phyloP scores from a whole-genome alignment of 2,113 vertebrate species.

The Solenodon paradoxus region DNA sequence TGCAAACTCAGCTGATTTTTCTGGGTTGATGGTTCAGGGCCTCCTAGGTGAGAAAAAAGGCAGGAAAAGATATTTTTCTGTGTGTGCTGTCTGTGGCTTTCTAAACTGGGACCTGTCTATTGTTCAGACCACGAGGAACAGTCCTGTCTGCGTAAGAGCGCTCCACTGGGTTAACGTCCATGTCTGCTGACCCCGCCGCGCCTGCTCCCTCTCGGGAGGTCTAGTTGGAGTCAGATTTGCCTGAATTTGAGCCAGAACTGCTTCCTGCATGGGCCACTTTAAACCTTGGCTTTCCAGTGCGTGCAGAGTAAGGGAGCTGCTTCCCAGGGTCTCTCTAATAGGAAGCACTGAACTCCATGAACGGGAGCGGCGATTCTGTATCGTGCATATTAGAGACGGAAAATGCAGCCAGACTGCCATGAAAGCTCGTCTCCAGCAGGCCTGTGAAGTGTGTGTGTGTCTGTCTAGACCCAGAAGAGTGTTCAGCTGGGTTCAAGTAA shows the following conservation, averaged over 20 bases:
- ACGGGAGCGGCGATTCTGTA: accelerated
- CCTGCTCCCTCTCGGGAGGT: background rate
- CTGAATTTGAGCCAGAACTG: background rate
- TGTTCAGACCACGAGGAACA: background rate
- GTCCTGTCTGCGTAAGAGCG: background rate
- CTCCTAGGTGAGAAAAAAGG: constrained; percentile 43
- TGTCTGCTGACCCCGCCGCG: background rate
- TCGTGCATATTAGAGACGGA: background rate
- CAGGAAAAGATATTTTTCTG: constrained; percentile 18
- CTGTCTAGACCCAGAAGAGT: background rate
- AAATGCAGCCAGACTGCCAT: background rate
- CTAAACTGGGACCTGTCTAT: background rate
- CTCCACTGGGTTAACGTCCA: background rate
- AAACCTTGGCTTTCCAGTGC: background rate
- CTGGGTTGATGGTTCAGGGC: background rate
- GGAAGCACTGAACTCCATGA: background rate
- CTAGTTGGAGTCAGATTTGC: background rate
- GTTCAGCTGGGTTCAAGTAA: background rate
- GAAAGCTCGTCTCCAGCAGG: background rate
- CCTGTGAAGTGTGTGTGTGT: background rate
- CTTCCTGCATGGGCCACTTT: background rate
- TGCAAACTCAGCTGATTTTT: background rate
- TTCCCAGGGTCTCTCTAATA: background rate
- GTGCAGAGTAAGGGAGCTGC: background rate
- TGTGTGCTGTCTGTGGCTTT: background rate